Evolutionary conservation across 1,140 invertebrate genomes (phyloP), one percentile per base, ranked within the genome.

Genomic region (Schlechtendalia chinensis): DNA sequence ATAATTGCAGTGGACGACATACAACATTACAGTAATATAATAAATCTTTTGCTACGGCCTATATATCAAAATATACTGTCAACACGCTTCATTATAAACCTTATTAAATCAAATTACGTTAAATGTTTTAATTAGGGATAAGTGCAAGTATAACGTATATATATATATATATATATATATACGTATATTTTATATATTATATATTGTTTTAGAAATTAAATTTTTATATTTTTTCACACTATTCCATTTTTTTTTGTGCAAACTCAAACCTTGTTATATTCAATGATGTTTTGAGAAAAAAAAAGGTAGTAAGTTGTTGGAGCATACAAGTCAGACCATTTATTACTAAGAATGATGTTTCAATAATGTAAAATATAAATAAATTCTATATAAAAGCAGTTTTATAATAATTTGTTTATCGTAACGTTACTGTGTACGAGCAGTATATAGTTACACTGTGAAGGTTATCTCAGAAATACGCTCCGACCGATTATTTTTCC

Each of bases 391-490:
- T 72, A 72, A 72, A 72, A 72, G 50, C 47, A 29, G 47, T 47
- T 69, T 69, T 69, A 67, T 67, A 72, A 72, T 72, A 72, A 72
- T 54, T 72, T 54, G 27, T 17, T 72, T 47, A 72, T 29, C 24
- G 24, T 17, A 19, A 71, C 24, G 17, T 72, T 54, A 72, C 69
- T 72, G 53, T 72, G 17, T 53, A 32, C 69, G 10, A 72, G 10
- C 54, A 72, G 27, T 54, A 53, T 27, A 29, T 27, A 72, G 65
- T 53, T 53, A 71, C 22, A 12, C 45, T 19, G 67, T 54, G 24
- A 72, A 19, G 24, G 69, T 54, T 54, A 47, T 72, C 27, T 72
- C 17, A 22, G 47, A 54, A 71, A 72, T 72, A 72, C 69, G 69
- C 12, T 54, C 54, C 69, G 53, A 8, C 45, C 69, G 69, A 54